Evolutionary conservation across 2,113 vertebrate genomes (phyloP).

Genomic region (Lepus americanus): DNA sequence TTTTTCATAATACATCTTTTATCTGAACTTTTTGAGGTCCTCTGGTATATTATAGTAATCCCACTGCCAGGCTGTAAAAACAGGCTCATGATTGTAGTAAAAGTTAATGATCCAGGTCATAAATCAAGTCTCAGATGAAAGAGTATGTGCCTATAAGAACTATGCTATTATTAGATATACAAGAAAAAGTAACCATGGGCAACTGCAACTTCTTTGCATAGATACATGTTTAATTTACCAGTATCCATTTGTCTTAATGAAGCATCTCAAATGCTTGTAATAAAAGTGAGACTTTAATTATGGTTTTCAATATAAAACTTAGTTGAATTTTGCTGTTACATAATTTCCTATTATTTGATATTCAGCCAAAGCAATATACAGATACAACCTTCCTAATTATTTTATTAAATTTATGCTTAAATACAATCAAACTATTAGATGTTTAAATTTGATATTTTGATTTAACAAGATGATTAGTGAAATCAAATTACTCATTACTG

Average conservation of each 20-base stretch:
- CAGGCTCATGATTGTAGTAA: not conserved
- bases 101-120: not conserved
- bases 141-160: not conserved
- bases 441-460: not conserved
- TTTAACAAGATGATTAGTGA: not conserved
- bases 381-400: not conserved
- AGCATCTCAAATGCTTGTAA: not conserved
- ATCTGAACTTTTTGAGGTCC: no score
- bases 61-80: not conserved
- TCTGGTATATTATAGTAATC: not conserved
- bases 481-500: not conserved
- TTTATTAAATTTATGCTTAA: not conserved
- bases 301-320: not conserved
- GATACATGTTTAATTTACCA: not conserved
- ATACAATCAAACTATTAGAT: not conserved
- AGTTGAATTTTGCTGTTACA: not conserved
- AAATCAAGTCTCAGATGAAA: not conserved
- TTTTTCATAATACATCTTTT: no score
- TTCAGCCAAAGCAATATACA: not conserved
- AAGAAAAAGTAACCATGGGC: not conserved
- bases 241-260: not conserved
- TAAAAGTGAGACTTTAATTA: not conserved
- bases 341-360: not conserved
- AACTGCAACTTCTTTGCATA: not conserved
- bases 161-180: not conserved